Conservation (phyloP, 2,888 invertebrate species). For the Nezara viridula region DNA sequence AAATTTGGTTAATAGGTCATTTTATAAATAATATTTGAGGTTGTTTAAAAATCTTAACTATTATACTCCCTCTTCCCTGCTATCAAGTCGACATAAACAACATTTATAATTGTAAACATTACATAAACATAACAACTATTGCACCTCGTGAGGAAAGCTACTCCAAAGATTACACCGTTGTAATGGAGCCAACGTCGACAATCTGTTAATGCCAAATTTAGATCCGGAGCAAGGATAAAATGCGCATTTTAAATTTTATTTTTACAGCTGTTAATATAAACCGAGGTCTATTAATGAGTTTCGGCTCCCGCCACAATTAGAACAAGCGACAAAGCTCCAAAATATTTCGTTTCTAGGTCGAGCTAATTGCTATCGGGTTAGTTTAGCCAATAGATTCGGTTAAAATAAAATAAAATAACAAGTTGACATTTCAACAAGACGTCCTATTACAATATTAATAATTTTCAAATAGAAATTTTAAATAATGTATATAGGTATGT, state of each 20-base stretch:
- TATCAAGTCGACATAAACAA: too few relatives aligned
- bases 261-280: slow-evolving; percentile 23
- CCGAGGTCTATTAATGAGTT: background rate
- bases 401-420: too few relatives aligned
- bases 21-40: too few relatives aligned
- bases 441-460: too few relatives aligned
- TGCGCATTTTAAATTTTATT: slow-evolving; percentile 29
- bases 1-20: too few relatives aligned
- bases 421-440: too few relatives aligned
- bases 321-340: background rate
- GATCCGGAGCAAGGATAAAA: slow-evolving; percentile 5
- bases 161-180: background rate
- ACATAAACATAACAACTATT: background rate
- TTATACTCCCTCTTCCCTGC: too few relatives aligned
- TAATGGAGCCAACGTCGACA: background rate
- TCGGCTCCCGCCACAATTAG: background rate
- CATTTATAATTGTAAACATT: too few relatives aligned
- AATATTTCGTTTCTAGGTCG: background rate
- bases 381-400: too few relatives aligned
- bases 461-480: too few relatives aligned
- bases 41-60: too few relatives aligned
- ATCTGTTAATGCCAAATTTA: slow-evolving; percentile 3
- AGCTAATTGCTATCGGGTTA: background rate
- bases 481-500: too few relatives aligned
- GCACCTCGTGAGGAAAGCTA: background rate